Percentiles rank a stretch among this genome's conserved stretches.
phyloP scores from a whole-genome alignment of 2,113 vertebrate genomes.

The Xiphias gladius region DNA sequence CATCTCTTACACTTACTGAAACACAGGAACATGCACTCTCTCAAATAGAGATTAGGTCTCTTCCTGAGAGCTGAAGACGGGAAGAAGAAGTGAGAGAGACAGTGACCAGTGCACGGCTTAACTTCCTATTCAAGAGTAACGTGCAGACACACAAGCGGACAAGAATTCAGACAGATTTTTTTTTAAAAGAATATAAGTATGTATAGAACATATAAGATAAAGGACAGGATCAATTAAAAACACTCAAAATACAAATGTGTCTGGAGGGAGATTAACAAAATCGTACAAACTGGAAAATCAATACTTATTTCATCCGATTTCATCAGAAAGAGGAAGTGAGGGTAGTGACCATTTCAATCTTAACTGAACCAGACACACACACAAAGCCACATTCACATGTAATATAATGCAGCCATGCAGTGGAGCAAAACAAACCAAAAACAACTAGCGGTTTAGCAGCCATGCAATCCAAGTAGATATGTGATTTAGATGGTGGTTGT shows the following conservation, averaged over 20 bases:
- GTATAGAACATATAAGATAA: neutral
- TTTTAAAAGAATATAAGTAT: neutral
- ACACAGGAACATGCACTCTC: slow-evolving; percentile 13
- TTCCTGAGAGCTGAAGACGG: slow-evolving; percentile 31
- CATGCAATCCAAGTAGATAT: neutral
- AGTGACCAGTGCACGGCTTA: slow-evolving; percentile 40
- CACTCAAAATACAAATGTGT: neutral
- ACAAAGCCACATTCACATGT: slow-evolving; percentile 8
- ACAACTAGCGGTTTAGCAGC: neutral
- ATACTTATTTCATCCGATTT: slow-evolving; percentile 39
- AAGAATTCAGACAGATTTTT: neutral
- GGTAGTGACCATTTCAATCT: slow-evolving; percentile 33
- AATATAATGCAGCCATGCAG: neutral
- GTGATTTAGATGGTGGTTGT: neutral
- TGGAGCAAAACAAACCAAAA: neutral
- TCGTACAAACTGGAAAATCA: neutral
- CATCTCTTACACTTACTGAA: slow-evolving; percentile 22
- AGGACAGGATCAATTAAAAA: neutral
- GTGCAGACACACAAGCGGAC: slow-evolving; percentile 36
- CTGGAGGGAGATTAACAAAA: neutral
- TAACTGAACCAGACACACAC: slow-evolving; percentile 2
- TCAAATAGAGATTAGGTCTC: slow-evolving; percentile 28
- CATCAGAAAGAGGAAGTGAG: slow-evolving; percentile 44
- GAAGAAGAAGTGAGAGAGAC: slow-evolving; percentile 73
- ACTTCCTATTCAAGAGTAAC: slow-evolving; percentile 50